Evolutionary conservation across 2,888 invertebrate species (phyloP), one percentile per base, ranked within the genome.

Genomic region (Patella pellucida): DNA sequence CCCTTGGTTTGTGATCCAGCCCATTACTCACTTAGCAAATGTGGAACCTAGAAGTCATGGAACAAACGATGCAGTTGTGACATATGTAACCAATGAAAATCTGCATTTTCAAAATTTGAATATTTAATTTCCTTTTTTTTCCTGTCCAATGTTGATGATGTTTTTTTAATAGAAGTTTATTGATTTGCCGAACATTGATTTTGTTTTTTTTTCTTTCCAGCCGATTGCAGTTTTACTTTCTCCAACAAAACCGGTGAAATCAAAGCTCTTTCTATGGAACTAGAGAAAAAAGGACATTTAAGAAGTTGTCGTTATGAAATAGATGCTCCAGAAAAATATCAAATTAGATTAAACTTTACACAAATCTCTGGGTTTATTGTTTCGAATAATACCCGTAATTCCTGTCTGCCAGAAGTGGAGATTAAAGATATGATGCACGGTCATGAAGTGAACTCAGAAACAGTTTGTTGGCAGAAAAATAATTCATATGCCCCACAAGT

Each of bases 401-500:
- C 76, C 69, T 76, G 83, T 62, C 83, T 82, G 5, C 83, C 83
- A n/a, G 83, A 83, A 71, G 76, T 84, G 69, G 79, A 82, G 41
- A 78, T 84, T 41, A 79, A 79, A 62, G 82, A 83, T 52, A 56
- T 68, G 51, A 76, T 77, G 31, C 52, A 72, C 27, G 71, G 75
- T 27, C 62, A 73, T n/a, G 62, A 75, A 69, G 52, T 75, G 62
- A 68, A 67, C 23, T 73, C 81, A 12, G 80, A 75, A 52, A 79
- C 75, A 75, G 81, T 84, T 78, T 85, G 85, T 82, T 81, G 80
- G 78, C 81, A 80, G 77, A 78, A 80, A 67, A 75, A 77, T 50
- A 79, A 79, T 78, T 78, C 82, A 77, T 76, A 78, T 75, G 78
- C 79, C 78, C 86, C 85, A 71, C 81, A 83, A 79, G 86, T 86